phyloP scores from a whole-genome alignment of 2,113 vertebrate species.

The Chaenogobius annularis region DNA sequence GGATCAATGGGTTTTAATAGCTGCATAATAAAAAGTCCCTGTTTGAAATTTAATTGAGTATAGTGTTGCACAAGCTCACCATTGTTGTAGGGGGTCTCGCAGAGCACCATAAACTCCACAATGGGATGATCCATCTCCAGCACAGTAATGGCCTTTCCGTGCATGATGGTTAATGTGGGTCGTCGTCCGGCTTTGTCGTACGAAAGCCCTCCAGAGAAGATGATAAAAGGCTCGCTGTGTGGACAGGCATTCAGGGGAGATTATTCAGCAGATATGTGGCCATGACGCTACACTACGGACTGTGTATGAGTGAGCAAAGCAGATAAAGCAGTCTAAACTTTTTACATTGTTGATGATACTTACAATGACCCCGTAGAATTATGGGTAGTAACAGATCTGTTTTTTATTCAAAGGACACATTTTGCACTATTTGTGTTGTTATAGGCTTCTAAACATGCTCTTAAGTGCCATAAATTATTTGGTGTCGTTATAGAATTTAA shows the following conservation, averaged over 20 bases:
- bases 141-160: slow-evolving; percentile 96
- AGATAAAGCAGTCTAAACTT: not conserved
- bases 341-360: too few relatives aligned
- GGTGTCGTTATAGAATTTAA: too few relatives aligned
- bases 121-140: slow-evolving; percentile 99
- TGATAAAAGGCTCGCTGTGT: slow-evolving; percentile 90
- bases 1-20: not conserved
- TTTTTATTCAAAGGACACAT: too few relatives aligned
- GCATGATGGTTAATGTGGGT: slow-evolving; percentile 97
- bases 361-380: too few relatives aligned
- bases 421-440: too few relatives aligned
- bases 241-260: slow-evolving; percentile 9
- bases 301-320: not conserved
- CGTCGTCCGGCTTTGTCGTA: slow-evolving; percentile 94
- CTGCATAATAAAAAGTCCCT: not conserved
- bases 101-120: slow-evolving; percentile 96
- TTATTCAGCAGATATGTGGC: not conserved
- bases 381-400: too few relatives aligned
- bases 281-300: not conserved
- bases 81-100: slow-evolving; percentile 96
- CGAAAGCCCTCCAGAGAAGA: slow-evolving; percentile 96
- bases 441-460: too few relatives aligned
- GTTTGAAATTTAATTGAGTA: not conserved
- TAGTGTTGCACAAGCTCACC: slow-evolving; percentile 76
- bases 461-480: too few relatives aligned